Evolutionary conservation across 2,888 invertebrate species (phyloP).

Genomic region (Panzeria rudis): DNA sequence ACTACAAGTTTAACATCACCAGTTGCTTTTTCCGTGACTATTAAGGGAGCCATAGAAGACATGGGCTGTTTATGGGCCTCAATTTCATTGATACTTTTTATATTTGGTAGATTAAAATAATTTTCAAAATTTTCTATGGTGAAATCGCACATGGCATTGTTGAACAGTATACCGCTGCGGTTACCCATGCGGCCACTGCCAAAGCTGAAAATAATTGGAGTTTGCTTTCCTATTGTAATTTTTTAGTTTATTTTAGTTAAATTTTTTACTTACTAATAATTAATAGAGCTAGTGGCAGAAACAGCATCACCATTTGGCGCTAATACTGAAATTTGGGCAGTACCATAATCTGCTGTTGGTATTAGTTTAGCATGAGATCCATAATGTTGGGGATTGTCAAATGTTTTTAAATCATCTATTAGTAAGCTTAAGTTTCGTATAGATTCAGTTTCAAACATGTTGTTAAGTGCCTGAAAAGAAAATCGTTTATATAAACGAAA

Average conservation of each 20-base stretch:
- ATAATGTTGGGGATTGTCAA: slow-evolving; percentile 87
- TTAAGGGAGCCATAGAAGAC: slow-evolving; percentile 95
- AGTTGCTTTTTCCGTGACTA: slow-evolving; percentile 86
- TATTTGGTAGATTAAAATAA: slow-evolving; percentile 88
- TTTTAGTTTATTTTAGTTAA: not conserved
- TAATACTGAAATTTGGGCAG: slow-evolving; percentile 94
- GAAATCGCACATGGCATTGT: slow-evolving; percentile 98
- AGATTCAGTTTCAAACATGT: slow-evolving; percentile 48
- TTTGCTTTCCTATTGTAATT: not conserved
- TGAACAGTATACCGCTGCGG: slow-evolving; percentile 95
- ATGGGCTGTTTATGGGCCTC: slow-evolving; percentile 91
- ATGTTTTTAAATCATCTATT: slow-evolving; percentile 89
- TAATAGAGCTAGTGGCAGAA: slow-evolving; percentile 95
- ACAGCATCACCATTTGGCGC: slow-evolving; percentile 95
- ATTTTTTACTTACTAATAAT: slow-evolving; percentile 86
- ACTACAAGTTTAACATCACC: slow-evolving; percentile 87
- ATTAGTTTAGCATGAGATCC: slow-evolving; percentile 85
- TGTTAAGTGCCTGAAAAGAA: slow-evolving; percentile 17
- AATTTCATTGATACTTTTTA: slow-evolving; percentile 92
- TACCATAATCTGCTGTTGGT: slow-evolving; percentile 88
- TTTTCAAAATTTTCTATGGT: slow-evolving; percentile 90
- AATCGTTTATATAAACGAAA: too few species aligned
- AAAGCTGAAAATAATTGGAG: slow-evolving; percentile 86
- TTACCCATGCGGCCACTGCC: slow-evolving; percentile 91
- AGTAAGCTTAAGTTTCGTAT: slow-evolving; percentile 85